Conservation (phyloP, 1,140 invertebrate genomes). For the Pteromalus puparum region DNA sequence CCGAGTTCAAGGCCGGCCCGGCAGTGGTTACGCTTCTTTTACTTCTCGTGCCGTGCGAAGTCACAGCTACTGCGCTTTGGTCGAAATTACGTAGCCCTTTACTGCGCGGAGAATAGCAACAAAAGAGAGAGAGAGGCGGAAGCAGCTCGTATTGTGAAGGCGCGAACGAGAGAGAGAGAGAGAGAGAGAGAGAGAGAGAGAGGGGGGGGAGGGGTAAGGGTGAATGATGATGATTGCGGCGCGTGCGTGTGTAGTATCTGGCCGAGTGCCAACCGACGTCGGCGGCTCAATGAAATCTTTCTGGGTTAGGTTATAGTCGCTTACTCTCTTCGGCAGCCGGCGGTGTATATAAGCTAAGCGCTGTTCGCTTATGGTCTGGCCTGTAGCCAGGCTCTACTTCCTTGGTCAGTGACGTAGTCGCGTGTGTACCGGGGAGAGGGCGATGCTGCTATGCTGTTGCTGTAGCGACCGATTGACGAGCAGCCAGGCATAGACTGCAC, state of each 20-base stretch:
- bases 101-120: no score
- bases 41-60: not conserved
- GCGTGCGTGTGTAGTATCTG: constrained; percentile 65
- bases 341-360: constrained; percentile 42
- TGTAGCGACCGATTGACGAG: not conserved
- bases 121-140: not conserved
- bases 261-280: constrained; percentile 67
- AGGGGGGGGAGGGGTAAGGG: not conserved
- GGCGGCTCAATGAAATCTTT: constrained; percentile 74
- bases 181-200: not conserved
- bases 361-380: constrained; percentile 57
- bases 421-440: not conserved
- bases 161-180: not conserved
- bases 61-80: not conserved
- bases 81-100: no score
- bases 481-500: not conserved
- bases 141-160: not conserved
- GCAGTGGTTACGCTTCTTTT: not conserved
- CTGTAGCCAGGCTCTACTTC: constrained; percentile 54
- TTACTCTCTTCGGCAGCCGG: constrained; percentile 27
- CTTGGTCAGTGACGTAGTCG: constrained; percentile 30
- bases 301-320: constrained; percentile 70
- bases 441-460: not conserved
- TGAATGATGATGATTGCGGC: constrained; percentile 58
- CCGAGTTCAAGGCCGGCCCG: not conserved